Evolutionary conservation across 2,888 invertebrate genomes (phyloP).

Genomic region (Flexamia atlantica): DNA sequence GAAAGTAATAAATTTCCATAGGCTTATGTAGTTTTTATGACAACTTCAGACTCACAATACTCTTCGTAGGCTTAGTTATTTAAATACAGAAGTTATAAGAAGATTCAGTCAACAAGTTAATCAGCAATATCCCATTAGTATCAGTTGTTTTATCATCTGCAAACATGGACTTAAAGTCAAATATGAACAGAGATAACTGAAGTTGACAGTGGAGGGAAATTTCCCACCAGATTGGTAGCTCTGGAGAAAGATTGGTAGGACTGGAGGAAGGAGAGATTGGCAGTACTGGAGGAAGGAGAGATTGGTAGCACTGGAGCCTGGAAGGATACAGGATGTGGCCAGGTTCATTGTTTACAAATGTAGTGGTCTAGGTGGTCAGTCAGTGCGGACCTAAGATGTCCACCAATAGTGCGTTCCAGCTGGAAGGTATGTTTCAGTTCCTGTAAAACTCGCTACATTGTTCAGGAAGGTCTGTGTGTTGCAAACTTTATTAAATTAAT

Average conservation of each 20-base stretch:
- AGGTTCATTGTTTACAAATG: background rate
- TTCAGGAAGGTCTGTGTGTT: too few species aligned
- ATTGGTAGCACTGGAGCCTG: slow-evolving; percentile 4
- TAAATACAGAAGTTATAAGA: too few species aligned
- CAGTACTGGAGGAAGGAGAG: background rate
- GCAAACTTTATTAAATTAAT: too few species aligned
- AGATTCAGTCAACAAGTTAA: too few species aligned
- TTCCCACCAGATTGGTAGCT: too few species aligned
- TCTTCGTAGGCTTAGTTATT: too few species aligned
- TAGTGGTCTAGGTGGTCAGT: slow-evolving; percentile 1
- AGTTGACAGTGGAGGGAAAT: background rate
- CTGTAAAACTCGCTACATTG: background rate
- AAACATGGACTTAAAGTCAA: background rate
- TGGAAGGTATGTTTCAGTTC: background rate
- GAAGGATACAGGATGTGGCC: slow-evolving; percentile 5
- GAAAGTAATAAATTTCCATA: too few species aligned
- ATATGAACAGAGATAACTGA: background rate
- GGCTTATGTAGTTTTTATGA: too few species aligned
- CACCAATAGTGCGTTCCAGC: background rate
- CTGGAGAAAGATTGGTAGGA: background rate
- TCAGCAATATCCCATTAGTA: background rate
- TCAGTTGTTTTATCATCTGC: background rate
- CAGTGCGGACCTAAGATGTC: background rate
- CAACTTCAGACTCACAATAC: too few species aligned
- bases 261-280: background rate